Evolutionary conservation across 2,113 vertebrate genomes (phyloP), one percentile per base, ranked within the genome.

Genomic region (Phrynosoma blainvillii): DNA sequence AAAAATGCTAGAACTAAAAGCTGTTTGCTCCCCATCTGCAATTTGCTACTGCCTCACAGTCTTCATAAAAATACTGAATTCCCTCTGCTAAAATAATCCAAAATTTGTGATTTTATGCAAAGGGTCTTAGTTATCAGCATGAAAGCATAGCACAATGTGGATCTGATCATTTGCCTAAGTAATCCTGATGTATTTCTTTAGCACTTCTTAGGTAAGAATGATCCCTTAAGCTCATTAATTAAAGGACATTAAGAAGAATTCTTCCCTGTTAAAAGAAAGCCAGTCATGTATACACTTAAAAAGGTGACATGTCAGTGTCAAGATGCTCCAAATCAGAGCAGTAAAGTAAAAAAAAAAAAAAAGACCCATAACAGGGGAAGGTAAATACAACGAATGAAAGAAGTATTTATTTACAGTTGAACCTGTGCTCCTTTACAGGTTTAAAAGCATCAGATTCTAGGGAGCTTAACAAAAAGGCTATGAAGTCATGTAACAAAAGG

Each of bases 221-320:
- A 97, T 97, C 97, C 95, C 91, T 90, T 97, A 98, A 98, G 96
- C 97, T 97, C 94, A 96, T 98, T 97, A 97, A 97, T 97, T 97
- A 97, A 95, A 97, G 93, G 93, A 97, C 94, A 93, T 96, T 96
- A 96, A 96, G 95, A 97, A 96, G 96, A 96, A 95, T 96, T 95
- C 92, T 94, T 94, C 90, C 85, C 94, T 94, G 90, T 84, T 94
- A 94, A 96, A 96, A 96, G 96, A 95, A 96, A 96, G 96, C 96
- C 95, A 95, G 93, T 95, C 92, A 94, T 95, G 96, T 95, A 95
- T 88, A 92, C 93, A 93, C 20, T 90, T 95, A 95, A 94, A 96
- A 95, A 95, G 94, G 94, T 96, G 94, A 96, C 5, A 30, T 4
- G 83, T 0, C 92, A 86, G 92, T 73, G 76, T 80, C 76, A 93